Evolutionary conservation across 2,113 vertebrate species (phyloP), one percentile per base, ranked within the genome.

Genomic region (Pungitius pungitius): DNA sequence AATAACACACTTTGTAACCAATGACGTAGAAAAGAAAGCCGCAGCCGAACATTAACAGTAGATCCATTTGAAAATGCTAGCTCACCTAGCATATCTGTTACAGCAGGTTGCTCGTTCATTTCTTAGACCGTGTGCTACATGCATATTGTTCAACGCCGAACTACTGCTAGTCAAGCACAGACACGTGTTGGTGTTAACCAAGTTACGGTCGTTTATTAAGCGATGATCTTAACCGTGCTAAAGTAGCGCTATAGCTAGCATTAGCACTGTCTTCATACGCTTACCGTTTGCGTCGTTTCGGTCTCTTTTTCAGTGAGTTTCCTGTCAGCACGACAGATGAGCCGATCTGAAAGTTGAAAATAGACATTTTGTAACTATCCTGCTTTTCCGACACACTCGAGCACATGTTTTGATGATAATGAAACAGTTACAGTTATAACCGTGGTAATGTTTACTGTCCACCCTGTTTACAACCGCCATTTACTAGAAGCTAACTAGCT

Each of bases 311-410:
- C 39, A 40, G 73, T 69, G 60, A 55, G 35, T 70, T 69, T 78
- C 47, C 33, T n/a, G 18, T 80, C 83, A 59, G 72, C 70, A 30
- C 81, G 70, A 63, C 65, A 30, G 56, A 67, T 78, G 72, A 84
- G 52, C 83, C 77, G 73, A 93, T 90, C 92, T 94, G 92, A 75
- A 94, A 94, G 88, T 91, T 91, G 82, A 92, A 89, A 84, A 93
- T 92, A 93, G 77, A 94, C 82, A 93, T 87, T 80, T 86, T 84
- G 80, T 92, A 75, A 93, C 87, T 70, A 81, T 17, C 30, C 80
- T 64, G 82, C 70, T 61, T 86, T 75, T 71, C 63, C 75, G 80
- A 85, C 68, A 89, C 69, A 90, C 63, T 73, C 77, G 71, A 87
- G 78, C 72, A 92, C 88, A 92, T 90, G 85, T 90, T 93, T 88